A percentile compares a stretch with the other conserved stretches of the same genome.
phyloP scores from a whole-genome alignment of 92 coral and sea anemone species.

The Epizoanthus stellaris region DNA sequence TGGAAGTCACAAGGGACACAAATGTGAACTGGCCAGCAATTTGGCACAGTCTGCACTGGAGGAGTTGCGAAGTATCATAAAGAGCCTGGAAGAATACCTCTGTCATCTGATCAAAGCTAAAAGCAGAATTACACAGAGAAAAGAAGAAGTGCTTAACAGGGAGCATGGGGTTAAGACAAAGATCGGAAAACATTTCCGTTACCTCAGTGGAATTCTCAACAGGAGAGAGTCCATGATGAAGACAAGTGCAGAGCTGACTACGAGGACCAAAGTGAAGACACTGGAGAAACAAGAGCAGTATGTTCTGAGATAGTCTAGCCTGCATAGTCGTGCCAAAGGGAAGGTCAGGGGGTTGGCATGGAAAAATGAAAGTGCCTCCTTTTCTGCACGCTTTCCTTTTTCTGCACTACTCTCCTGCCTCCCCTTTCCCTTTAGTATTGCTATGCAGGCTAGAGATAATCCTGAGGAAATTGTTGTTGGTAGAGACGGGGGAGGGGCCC shows the following conservation, averaged over 20 bases:
- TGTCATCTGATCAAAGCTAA: constrained; percentile 62
- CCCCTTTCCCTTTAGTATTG: neutral
- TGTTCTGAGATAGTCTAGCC: neutral
- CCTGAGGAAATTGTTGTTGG: too few species aligned
- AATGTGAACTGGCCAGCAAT: constrained; percentile 82
- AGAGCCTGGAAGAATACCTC: constrained; percentile 59
- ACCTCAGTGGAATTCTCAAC: constrained; percentile 48
- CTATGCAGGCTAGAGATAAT: too few species aligned
- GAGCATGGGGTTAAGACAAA: constrained; percentile 55
- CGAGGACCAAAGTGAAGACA: constrained; percentile 53
- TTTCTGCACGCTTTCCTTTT: too few species aligned
- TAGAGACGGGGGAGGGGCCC: too few species aligned
- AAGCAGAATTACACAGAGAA: constrained; percentile 47
- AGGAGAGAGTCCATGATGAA: constrained; percentile 58
- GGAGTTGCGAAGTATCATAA: constrained; percentile 68
- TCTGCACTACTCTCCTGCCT: neutral
- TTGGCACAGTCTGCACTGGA: constrained; percentile 75
- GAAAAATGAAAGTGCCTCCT: too few species aligned
- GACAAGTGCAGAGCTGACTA: constrained; percentile 53
- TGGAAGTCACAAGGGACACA: constrained; percentile 89
- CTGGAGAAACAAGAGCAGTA: constrained; percentile 76
- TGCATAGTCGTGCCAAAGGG: too few species aligned
- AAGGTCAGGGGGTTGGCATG: too few species aligned
- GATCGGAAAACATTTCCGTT: constrained; percentile 63
- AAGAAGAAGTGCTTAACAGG: constrained; percentile 50